These are phyloP conservation scores for Trogon surrucura DNA, from an alignment of 2,113 vertebrate species.

Conservation along the genomic window DNA sequence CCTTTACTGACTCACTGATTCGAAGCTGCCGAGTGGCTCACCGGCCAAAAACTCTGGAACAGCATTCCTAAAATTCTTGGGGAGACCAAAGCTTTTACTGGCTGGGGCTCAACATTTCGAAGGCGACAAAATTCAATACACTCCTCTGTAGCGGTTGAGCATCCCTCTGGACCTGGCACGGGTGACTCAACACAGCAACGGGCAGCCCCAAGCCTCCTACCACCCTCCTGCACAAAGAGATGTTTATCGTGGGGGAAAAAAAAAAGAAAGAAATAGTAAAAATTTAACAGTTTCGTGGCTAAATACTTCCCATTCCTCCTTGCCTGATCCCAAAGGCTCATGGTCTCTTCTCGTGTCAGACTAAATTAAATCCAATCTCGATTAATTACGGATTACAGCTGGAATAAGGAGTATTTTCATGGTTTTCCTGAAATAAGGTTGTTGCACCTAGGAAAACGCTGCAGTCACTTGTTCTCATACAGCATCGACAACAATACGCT, in stretches of 20 bases:
- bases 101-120: constrained; percentile 21
- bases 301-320: background rate
- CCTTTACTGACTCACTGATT: constrained; percentile 24
- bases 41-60: background rate
- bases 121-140: constrained; percentile 48
- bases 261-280: background rate
- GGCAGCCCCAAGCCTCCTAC: constrained; percentile 21
- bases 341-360: rapidly evolving
- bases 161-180: background rate
- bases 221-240: constrained; percentile 8
- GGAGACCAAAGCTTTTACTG: constrained; percentile 66
- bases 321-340: background rate
- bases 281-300: background rate
- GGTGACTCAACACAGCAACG: background rate
- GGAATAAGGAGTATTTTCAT: background rate
- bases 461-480: background rate
- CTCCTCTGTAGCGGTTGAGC: background rate
- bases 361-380: background rate
- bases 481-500: background rate
- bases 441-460: background rate
- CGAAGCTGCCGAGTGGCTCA: background rate
- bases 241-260: background rate
- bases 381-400: background rate
- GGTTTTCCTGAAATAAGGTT: background rate
- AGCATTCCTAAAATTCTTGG: constrained; percentile 63